Evolutionary conservation across 1,140 invertebrate species (phyloP).

Genomic region (Bombus terrestris): DNA sequence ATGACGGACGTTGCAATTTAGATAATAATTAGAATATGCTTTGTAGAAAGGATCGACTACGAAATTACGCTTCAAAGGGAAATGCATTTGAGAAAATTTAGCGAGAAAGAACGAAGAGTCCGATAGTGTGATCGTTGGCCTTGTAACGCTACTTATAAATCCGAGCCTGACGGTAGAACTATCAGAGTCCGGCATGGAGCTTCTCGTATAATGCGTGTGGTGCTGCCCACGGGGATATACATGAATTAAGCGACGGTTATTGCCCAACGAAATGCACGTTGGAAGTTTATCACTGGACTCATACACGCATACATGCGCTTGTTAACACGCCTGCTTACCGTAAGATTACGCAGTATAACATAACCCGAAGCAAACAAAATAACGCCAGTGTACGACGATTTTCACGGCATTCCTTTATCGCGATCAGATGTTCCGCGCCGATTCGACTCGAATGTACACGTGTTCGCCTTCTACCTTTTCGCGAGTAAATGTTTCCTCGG

Average conservation of each 20-base stretch:
- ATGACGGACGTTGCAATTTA: not conserved
- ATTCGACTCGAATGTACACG: slow-evolving; percentile 24
- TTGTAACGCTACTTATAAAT: slow-evolving; percentile 4
- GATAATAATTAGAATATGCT: not conserved
- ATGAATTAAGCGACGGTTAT: slow-evolving; percentile 69
- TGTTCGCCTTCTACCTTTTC: slow-evolving; percentile 26
- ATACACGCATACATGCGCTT: slow-evolving; percentile 38
- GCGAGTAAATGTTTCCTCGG: slow-evolving; percentile 24
- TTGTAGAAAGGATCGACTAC: too few species aligned
- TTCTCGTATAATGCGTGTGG: slow-evolving; percentile 17
- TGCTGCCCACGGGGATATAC: slow-evolving; percentile 36
- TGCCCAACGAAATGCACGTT: slow-evolving; percentile 54
- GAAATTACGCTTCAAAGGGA: not conserved
- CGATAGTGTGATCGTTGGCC: not conserved
- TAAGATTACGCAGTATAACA: slow-evolving; percentile 60
- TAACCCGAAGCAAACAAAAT: slow-evolving; percentile 38
- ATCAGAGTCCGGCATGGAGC: slow-evolving; percentile 11
- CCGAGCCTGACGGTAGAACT: slow-evolving; percentile 22
- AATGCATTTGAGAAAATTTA: not conserved
- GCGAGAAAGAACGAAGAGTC: not conserved
- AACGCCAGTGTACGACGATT: slow-evolving; percentile 31
- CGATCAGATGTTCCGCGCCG: slow-evolving; percentile 25
- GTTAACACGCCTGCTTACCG: slow-evolving; percentile 64
- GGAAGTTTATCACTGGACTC: slow-evolving; percentile 59
- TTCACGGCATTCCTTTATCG: slow-evolving; percentile 36